Evolutionary conservation across 2,113 vertebrate genomes (phyloP).

Genomic region (Tauraco erythrolophus): DNA sequence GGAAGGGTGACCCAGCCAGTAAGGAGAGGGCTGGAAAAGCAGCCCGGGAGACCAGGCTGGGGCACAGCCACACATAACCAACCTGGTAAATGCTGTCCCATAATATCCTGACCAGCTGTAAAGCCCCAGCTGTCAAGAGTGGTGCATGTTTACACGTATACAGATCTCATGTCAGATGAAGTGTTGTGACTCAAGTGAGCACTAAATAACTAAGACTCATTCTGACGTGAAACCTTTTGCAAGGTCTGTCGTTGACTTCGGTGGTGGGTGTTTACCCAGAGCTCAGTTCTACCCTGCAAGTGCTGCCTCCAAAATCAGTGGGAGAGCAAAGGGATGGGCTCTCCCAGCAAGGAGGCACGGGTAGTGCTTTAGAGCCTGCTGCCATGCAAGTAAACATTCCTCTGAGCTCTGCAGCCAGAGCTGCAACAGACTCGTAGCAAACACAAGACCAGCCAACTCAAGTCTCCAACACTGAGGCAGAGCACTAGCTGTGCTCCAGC

Average conservation of each 20-base stretch:
- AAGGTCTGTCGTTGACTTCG: neutral
- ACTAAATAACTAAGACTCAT: neutral
- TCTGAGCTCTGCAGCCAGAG: neutral
- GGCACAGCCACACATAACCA: neutral
- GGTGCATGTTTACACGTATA: neutral
- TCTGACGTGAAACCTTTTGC: neutral
- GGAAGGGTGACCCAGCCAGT: neutral
- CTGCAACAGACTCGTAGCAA: too few species aligned
- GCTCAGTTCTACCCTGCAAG: neutral
- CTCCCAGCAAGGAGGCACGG: fast-evolving
- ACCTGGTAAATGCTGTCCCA: neutral
- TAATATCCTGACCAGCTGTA: neutral
- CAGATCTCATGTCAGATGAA: neutral
- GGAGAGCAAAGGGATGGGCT: neutral
- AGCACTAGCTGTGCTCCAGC: neutral
- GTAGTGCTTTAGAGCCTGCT: neutral
- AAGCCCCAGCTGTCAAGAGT: neutral
- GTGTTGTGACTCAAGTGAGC: neutral
- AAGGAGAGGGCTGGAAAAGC: neutral
- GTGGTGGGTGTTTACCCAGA: neutral
- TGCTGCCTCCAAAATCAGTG: neutral
- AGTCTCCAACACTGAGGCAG: neutral
- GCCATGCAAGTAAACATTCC: neutral
- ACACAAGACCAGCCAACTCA: neutral
- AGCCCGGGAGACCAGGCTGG: neutral